These are phyloP conservation scores for Styela clava DNA, from an alignment of 23 tunicate species.

Conservation along the genomic window DNA sequence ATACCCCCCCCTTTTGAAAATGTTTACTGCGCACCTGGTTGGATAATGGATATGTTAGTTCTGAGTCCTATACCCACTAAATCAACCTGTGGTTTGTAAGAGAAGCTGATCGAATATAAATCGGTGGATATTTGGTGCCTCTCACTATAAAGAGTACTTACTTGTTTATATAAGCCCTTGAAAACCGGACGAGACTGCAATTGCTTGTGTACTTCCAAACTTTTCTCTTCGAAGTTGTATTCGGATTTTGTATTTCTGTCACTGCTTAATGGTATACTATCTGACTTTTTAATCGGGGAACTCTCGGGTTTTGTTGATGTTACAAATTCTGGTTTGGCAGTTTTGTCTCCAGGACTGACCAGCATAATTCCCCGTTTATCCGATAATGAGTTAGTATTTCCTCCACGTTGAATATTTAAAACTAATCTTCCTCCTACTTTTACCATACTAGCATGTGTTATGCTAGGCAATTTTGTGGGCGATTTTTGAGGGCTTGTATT, in stretches of 20 bases:
- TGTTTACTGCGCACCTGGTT: no score
- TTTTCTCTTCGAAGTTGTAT: no score
- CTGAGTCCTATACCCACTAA: no score
- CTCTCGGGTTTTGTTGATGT: not conserved
- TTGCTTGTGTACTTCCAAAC: not conserved
- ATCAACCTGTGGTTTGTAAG: no score
- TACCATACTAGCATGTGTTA: slow-evolving; percentile 68
- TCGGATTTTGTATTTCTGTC: not conserved
- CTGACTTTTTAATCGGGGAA: not conserved
- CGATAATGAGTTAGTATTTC: slow-evolving; percentile 19
- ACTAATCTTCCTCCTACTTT: slow-evolving; percentile 78
- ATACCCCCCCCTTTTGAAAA: no score
- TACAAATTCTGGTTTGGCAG: not conserved
- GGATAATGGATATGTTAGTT: no score
- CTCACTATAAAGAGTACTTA: no score
- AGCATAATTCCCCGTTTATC: slow-evolving; percentile 7
- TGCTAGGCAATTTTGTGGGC: slow-evolving; percentile 22
- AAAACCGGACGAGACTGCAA: not conserved
- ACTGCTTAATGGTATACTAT: not conserved
- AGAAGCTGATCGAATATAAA: no score
- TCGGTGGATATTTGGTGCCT: no score
- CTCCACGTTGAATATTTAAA: slow-evolving; percentile 69
- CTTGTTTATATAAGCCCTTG: not conserved
- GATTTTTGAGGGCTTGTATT: slow-evolving; percentile 2
- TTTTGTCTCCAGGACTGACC: slow-evolving; percentile 6